phyloP scores from a whole-genome alignment of 2,797 vertebrate species.

The Danio choprae region DNA sequence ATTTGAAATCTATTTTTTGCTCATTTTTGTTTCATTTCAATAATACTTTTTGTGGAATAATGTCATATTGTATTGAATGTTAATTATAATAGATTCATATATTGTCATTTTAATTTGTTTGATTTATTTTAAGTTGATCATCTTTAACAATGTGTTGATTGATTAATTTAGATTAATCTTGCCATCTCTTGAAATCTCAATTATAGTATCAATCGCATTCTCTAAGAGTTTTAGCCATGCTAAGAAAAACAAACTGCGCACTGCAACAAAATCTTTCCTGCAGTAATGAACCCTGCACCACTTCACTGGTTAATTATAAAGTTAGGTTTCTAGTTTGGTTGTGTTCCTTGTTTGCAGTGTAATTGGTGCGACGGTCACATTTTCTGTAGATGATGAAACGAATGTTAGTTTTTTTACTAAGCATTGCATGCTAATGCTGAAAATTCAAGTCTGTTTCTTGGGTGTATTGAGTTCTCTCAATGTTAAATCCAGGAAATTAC shows the following conservation, averaged over 20 bases:
- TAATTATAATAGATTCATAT: background rate
- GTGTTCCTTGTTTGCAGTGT: background rate
- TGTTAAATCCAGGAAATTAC: constrained; percentile 25
- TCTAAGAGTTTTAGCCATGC: background rate
- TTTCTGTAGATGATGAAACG: background rate
- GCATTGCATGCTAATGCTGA: background rate
- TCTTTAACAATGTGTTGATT: background rate
- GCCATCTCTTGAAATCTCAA: too few relatives aligned
- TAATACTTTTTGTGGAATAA: background rate
- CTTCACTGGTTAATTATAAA: background rate
- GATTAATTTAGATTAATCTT: background rate
- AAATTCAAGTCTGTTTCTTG: background rate
- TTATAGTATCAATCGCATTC: background rate
- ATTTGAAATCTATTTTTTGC: too few relatives aligned
- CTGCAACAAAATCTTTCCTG: background rate
- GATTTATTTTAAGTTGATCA: background rate
- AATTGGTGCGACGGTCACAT: background rate
- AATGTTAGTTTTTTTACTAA: background rate
- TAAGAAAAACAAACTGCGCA: background rate
- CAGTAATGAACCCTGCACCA: background rate
- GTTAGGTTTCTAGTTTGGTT: background rate
- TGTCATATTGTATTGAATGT: background rate
- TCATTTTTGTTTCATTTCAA: background rate
- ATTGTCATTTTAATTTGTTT: background rate
- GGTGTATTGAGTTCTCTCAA: background rate